Evolutionary conservation across 2,113 vertebrate species (phyloP), one percentile per base, ranked within the genome.

Genomic region (Sturnira hondurensis): DNA sequence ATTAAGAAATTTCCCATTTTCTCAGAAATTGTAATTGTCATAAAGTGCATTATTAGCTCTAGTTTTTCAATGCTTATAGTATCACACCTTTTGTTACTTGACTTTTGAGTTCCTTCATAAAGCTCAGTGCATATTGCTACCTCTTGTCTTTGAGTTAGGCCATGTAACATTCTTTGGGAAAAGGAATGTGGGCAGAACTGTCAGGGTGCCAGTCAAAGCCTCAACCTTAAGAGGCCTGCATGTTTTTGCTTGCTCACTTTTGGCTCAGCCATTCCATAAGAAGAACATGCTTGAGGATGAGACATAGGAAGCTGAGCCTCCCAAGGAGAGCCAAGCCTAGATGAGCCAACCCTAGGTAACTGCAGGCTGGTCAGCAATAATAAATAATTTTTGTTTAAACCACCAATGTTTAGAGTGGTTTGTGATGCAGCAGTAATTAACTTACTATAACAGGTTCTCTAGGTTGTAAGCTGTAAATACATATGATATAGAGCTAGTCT

Each of bases 21-120:
- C 78, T 93, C 73, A 77, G 50, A 87, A 93, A 93, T 28, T 82
- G 47, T 93, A 17, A 80, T 78, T 91, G 73, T 77, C 22, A 54
- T 77, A 58, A 74, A 86, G 36, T 52, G 28, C 1, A 45, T 61
- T 43, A 26, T 47, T 26, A 43, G 43, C 52, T 84, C 4, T 28
- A 80, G 17, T 80, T 89, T 71, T 85, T 63, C 61, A 61, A 26
- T 43, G 17, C 41, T 67, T 26, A 33, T 8, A 63, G 45, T 54
- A 81, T 28, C 26, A 28, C 67, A 70, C 19, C 45, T 31, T 94
- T 93, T 89, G 68, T 73, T 45, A 67, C 5, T 5, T 84, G 52
- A 74, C 54, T 89, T 71, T 93, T 83, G 43, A 83, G 28, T 89
- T 43, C 71, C 58, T 89, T 86, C 80, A 41, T 43, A 84, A 93